Evolutionary conservation across 2,113 vertebrate genomes (phyloP).

Genomic region (Takifugu flavidus): DNA sequence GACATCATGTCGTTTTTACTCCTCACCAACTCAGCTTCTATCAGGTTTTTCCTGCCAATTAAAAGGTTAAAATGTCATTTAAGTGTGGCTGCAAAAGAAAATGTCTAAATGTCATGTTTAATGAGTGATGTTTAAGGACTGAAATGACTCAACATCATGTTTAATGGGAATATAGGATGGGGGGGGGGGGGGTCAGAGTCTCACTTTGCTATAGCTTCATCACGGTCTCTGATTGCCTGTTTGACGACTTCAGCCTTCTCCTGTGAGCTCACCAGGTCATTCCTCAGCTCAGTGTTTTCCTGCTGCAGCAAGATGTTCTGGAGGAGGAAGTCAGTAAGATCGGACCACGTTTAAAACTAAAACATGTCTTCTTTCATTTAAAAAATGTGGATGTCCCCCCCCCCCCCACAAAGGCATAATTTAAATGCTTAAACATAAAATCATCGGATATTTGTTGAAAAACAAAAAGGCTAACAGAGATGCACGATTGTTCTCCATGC

Average conservation of each 20-base stretch:
- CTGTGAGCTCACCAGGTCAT: slow-evolving; percentile 36
- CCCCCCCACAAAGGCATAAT: neutral
- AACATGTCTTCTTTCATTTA: neutral
- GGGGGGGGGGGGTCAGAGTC: neutral
- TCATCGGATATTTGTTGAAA: no score
- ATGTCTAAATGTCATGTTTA: no score
- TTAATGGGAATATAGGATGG: neutral
- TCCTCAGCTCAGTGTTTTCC: slow-evolving; percentile 56
- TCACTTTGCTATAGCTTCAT: slow-evolving; percentile 84
- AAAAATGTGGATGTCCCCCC: no score
- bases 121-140: no score
- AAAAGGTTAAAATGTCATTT: neutral
- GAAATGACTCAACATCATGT: neutral
- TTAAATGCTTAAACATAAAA: neutral
- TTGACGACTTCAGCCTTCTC: slow-evolving; percentile 54
- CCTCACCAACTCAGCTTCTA: slow-evolving; percentile 78
- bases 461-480: no score
- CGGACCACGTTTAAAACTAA: neutral
- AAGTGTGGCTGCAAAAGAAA: no score
- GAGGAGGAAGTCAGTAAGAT: neutral
- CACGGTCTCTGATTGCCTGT: slow-evolving; percentile 78
- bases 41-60: slow-evolving; percentile 76
- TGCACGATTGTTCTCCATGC: no score
- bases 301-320: slow-evolving; percentile 58
- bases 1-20: slow-evolving; percentile 77